Conservation (phyloP, 2,113 vertebrate species). For the Bombycilla garrulus region DNA sequence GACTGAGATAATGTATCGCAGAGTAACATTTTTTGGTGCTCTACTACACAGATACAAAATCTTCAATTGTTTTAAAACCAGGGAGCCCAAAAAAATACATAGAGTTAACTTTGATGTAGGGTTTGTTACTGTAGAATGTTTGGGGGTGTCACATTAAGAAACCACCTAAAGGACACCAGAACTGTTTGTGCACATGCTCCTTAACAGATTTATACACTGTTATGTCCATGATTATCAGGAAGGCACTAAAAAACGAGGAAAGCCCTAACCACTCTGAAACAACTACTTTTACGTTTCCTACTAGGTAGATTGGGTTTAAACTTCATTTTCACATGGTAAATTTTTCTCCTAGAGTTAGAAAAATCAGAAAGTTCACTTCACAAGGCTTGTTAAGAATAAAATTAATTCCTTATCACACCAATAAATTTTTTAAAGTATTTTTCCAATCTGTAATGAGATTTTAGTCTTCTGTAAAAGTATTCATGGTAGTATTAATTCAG, state of each 20-base stretch:
- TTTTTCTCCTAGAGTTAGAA: background rate
- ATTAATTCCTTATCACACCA: background rate
- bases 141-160: background rate
- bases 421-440: background rate
- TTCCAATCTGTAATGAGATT: background rate
- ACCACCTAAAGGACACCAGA: background rate
- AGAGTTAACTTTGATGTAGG: background rate
- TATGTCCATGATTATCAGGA: background rate
- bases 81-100: background rate
- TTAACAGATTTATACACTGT: background rate
- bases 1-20: background rate
- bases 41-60: rapidly evolving
- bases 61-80: background rate
- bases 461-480: background rate
- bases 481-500: background rate
- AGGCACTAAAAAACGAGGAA: background rate
- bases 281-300: background rate
- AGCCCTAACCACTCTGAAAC: background rate
- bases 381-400: background rate
- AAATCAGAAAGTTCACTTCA: background rate
- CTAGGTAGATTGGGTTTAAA: background rate
- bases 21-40: background rate
- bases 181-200: rapidly evolving
- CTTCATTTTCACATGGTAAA: background rate
- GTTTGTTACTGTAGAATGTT: background rate